Evolutionary conservation across 2,113 vertebrate species (phyloP), one percentile per base, ranked within the genome.

Genomic region (Antigone vipio): DNA sequence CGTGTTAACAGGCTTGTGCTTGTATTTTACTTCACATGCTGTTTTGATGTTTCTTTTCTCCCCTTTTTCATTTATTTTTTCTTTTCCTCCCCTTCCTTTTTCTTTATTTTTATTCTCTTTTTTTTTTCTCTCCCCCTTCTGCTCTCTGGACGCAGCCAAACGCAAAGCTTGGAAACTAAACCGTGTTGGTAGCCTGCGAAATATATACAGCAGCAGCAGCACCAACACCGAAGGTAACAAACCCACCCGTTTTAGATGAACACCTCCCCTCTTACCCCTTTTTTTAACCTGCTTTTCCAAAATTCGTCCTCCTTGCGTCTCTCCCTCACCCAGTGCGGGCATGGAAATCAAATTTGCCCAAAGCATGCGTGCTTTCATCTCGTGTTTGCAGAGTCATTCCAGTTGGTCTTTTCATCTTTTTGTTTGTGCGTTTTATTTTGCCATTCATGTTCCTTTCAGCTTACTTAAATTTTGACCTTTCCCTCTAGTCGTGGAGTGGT

Each of bases 81-180:
- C 59, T 13, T 42, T 42, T 15, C 26, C 26, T 24, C 13, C 27
- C 26, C 59, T 35, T n/a, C 52, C 20, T 69, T 93, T 97, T 97
- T 93, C 74, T 89, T 95, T 96, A 84, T 97, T 97, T 97, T 95
- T 96, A 73, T 95, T 96, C 85, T 92, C 74, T 93, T 85, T 95
- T 92, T 88, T 67, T 93, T 95, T 68, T 96, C 88, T 97, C 93
- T 96, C 91, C 98, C 97, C 96, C 97, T 95, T 98, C 98, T 98
- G 98, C 98, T 98, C 87, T 98, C 98, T 98, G 98, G 98, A 99
- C 58, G 98, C 99, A 99, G 99, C 98, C 98, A 99, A 99, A 97
- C 98, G 98, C 98, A 99, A 97, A 98, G 99, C 98, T 69, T 99
- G 99, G 99, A 99, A 99, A 98, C 98, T 99, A 98, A 99, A 98